These are phyloP conservation scores for Phataginus tricuspis DNA, from an alignment of 2,797 vertebrate genomes.

Conservation along the genomic window DNA sequence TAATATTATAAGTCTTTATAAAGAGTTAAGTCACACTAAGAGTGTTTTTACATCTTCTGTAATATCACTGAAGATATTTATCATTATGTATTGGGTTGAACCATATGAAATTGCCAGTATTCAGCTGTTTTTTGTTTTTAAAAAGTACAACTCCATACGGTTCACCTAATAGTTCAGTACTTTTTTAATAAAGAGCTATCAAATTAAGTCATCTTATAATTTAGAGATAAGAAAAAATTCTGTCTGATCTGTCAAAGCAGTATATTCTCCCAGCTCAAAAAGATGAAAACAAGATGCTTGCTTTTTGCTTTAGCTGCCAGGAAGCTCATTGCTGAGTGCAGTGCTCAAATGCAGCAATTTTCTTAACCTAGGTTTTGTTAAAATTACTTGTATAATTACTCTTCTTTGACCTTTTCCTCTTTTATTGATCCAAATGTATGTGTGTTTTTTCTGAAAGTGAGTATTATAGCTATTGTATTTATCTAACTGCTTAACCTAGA, in stretches of 20 bases:
- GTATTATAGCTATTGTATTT: background rate
- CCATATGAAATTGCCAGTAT: background rate
- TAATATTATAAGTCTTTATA: constrained; percentile 4
- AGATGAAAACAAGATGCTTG: background rate
- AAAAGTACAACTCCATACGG: background rate
- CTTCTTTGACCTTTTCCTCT: background rate
- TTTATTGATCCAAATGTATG: background rate
- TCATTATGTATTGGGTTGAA: background rate
- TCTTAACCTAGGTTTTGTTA: background rate
- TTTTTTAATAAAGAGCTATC: background rate
- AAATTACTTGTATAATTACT: background rate
- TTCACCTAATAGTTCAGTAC: background rate
- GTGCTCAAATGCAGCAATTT: background rate
- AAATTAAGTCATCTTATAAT: constrained; percentile 14
- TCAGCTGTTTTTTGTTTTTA: background rate
- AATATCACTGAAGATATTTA: background rate
- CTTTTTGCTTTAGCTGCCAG: background rate
- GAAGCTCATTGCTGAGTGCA: background rate
- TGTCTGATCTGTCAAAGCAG: background rate
- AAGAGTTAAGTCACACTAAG: background rate
- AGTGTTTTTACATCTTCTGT: background rate
- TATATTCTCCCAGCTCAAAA: background rate
- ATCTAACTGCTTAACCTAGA: background rate
- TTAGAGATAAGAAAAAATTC: background rate
- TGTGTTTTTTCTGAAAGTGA: background rate